Evolutionary conservation across 1,140 invertebrate genomes (phyloP).

Genomic region (Branchinecta lindahli): DNA sequence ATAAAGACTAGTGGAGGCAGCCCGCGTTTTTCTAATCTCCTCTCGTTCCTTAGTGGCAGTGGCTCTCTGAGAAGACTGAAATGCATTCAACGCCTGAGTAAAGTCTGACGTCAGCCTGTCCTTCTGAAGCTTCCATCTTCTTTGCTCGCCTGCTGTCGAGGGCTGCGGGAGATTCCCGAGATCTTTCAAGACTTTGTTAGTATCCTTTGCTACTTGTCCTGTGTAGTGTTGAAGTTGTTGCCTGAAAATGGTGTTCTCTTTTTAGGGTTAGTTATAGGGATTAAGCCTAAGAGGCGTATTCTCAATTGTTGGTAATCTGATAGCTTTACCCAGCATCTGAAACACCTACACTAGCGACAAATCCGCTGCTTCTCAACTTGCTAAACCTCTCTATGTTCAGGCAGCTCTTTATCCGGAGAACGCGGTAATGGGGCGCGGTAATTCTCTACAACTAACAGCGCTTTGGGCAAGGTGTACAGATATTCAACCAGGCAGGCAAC

Average conservation of each 20-base stretch:
- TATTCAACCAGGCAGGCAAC: no score
- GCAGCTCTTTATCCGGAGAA: neutral
- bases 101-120: slow-evolving; percentile 89
- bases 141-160: slow-evolving; percentile 36
- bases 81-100: slow-evolving; percentile 73
- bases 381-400: neutral
- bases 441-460: no score
- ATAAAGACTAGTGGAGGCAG: slow-evolving; percentile 12
- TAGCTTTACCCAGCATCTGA: neutral
- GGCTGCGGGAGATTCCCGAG: slow-evolving; percentile 43
- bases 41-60: slow-evolving; percentile 34
- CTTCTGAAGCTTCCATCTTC: slow-evolving; percentile 72
- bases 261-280: neutral
- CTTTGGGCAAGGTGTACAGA: no score
- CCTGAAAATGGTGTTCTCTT: slow-evolving; percentile 37
- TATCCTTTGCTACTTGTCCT: slow-evolving; percentile 85
- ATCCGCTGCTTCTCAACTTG: neutral
- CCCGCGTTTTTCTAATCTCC: slow-evolving; percentile 12
- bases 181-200: slow-evolving; percentile 67
- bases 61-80: slow-evolving; percentile 41
- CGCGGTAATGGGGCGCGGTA: neutral
- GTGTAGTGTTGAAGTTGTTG: slow-evolving; percentile 91
- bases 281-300: neutral
- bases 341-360: neutral
- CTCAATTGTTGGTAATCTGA: neutral